Evolutionary conservation across 2,113 vertebrate genomes (phyloP), one percentile per base, ranked within the genome.

Genomic region (Thryonomys swinderianus): DNA sequence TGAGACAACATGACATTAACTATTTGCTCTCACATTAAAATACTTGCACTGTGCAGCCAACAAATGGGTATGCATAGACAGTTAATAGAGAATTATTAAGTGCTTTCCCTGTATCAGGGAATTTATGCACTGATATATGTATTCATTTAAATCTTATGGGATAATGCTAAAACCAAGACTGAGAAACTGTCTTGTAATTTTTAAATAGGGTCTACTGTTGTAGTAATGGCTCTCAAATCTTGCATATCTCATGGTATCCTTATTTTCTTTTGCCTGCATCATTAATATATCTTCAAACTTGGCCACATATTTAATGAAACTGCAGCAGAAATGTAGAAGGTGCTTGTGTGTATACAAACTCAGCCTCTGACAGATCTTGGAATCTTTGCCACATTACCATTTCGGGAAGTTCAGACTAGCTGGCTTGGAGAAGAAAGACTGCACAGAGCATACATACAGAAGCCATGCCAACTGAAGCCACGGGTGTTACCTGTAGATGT

Each of bases 1-100:
- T 84, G 81, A 17, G 51, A 94, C 74, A 61, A 80, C 25, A 88
- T 91, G 37, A 48, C 48, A 90, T 37, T 93, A 87, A 62, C 21
- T 94, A 1, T 30, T 88, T 94, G 45, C 8, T 62, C 30, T 95
- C 79, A 23, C 74, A 84, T 87, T 62, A 94, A 86, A 96, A 74
- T 84, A 84, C 17, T 18, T 74, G 3, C 18, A 82, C 20, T 32
- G 3, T 88, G 21, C 55, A 74, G 67, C 51, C 53, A 83, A 55
- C 73, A 86, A 64, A 64, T 73, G 30, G 16, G 12, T 53, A 25
- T 90, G 59, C 5, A 84, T 5, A 84, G 32, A 74, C 64, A 81
- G 45, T 13, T 79, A 40, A 79, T 87, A 88, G 42, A 25, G 14
- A 83, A 90, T 73, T 84, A 53, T 51, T 71, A 90, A 67, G 32